Conservation (phyloP, 2,888 invertebrate genomes). For the Tetragonula carbonaria region DNA sequence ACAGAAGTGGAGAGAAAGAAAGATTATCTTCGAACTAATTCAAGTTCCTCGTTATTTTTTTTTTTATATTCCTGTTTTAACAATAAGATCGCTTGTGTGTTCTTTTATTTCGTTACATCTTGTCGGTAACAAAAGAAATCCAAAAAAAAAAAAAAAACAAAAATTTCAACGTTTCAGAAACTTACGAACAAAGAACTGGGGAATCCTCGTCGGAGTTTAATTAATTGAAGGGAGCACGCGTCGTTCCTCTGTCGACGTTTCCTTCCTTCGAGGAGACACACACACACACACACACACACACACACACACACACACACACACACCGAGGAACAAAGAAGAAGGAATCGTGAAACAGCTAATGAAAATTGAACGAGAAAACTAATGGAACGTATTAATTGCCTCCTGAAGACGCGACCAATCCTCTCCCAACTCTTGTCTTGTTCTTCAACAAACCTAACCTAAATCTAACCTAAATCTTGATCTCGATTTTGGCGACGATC, state of each 20-base stretch:
- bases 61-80: too few species aligned
- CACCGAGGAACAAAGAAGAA: conserved; percentile 25
- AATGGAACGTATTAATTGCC: conserved; percentile 56
- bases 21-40: too few species aligned
- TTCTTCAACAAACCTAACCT: not conserved
- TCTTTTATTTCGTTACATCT: too few species aligned
- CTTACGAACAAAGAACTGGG: conserved; percentile 7
- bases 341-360: conserved; percentile 44
- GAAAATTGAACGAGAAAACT: conserved; percentile 51
- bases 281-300: too few species aligned
- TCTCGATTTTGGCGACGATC: conserved; percentile 13
- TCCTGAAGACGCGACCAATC: not conserved
- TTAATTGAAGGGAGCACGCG: conserved; percentile 50
- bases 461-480: not conserved
- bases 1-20: too few species aligned
- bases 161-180: conserved; percentile 19
- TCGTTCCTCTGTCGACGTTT: not conserved
- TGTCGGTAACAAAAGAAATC: not conserved
- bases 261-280: not conserved
- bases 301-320: too few species aligned
- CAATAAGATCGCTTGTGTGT: too few species aligned
- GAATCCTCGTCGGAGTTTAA: conserved; percentile 34
- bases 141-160: not conserved
- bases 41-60: too few species aligned
- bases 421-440: too few species aligned